phyloP scores from a whole-genome alignment of 2,113 vertebrate genomes.

The sheep (Ovis aries) region DNA sequence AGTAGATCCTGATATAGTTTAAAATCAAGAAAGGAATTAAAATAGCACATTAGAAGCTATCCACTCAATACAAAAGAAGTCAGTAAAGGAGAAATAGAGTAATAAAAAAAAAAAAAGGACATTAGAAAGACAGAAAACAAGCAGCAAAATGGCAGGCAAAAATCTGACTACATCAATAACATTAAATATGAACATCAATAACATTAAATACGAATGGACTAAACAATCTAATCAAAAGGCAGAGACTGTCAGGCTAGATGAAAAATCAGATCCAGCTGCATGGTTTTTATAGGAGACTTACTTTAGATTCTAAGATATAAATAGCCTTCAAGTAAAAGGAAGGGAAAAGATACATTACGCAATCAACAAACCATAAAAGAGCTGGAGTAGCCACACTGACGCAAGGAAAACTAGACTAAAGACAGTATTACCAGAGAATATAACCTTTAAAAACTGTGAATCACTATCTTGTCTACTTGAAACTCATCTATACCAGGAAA shows the following conservation, averaged over 20 bases:
- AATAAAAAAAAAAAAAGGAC: neutral
- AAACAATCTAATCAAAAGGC: neutral
- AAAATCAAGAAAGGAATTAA: slow-evolving; percentile 21
- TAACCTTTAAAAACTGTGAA: neutral
- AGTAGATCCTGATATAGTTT: neutral
- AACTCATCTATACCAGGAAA: neutral
- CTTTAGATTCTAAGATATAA: neutral
- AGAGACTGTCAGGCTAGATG: neutral
- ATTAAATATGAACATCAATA: neutral
- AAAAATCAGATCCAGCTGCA: neutral
- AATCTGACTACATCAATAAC: neutral
- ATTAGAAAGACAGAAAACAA: neutral
- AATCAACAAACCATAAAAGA: neutral
- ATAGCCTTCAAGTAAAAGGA: neutral
- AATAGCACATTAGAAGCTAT: neutral
- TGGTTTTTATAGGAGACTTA: neutral
- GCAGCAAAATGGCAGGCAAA: neutral
- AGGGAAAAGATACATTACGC: neutral
- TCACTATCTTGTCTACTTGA: neutral
- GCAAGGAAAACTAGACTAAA: neutral
- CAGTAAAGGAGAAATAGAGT: neutral
- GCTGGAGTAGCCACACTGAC: neutral
- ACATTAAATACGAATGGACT: neutral
- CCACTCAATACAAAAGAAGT: neutral
- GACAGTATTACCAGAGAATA: neutral